These are phyloP conservation scores for Cantharis flavilabris DNA, from an alignment of 2,888 invertebrate genomes.

Conservation along the genomic window DNA sequence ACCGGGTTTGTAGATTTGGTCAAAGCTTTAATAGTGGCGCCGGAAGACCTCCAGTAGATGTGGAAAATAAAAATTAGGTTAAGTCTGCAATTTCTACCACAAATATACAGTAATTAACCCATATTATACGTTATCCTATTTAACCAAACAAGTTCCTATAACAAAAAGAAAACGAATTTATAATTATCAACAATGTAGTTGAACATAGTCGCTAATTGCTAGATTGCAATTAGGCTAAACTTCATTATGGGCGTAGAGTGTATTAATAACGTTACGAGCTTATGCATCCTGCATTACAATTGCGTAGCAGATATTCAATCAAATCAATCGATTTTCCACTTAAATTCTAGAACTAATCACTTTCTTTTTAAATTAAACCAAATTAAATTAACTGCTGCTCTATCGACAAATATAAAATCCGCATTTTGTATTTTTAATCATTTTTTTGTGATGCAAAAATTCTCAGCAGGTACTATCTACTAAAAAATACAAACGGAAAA, in stretches of 20 bases:
- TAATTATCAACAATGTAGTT: conserved; percentile 36
- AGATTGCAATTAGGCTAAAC: conserved; percentile 48
- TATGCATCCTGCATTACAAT: conserved; percentile 47
- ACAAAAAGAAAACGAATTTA: neutral
- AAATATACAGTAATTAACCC: neutral
- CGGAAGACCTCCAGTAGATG: conserved; percentile 14
- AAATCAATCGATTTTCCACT: neutral
- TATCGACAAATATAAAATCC: neutral
- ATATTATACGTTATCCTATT: neutral
- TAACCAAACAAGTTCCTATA: neutral
- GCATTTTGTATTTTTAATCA: neutral
- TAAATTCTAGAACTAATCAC: neutral
- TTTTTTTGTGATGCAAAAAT: neutral
- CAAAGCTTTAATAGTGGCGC: conserved; percentile 28
- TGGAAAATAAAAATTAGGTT: conserved; percentile 11
- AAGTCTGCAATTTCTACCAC: neutral
- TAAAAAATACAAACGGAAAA: neutral
- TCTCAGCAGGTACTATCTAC: neutral
- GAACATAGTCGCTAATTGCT: conserved; percentile 46
- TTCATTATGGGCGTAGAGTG: conserved; percentile 47
- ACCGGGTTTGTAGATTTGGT: conserved; percentile 24
- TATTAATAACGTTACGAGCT: conserved; percentile 48
- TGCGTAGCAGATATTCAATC: conserved; percentile 25
- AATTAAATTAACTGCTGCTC: neutral
- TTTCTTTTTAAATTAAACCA: neutral